A percentile compares a stretch with the other conserved stretches of the same genome.
Conservation (phyloP, 2,888 invertebrate genomes). For the Lamellibrachia satsuma region DNA sequence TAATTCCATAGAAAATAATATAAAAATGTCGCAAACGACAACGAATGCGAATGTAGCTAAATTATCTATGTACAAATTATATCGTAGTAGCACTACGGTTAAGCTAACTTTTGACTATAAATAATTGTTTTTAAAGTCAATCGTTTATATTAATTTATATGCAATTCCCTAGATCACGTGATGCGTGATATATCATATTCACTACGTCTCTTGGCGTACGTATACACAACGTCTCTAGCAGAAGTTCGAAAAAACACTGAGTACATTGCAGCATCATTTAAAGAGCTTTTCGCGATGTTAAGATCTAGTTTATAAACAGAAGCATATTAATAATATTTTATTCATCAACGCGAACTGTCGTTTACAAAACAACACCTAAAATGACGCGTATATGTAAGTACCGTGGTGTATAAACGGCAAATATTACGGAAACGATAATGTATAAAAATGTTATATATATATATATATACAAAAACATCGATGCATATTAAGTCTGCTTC, state of each 20-base stretch:
- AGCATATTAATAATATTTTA: too few species aligned
- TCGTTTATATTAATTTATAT: background rate
- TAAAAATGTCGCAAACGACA: background rate
- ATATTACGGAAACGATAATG: background rate
- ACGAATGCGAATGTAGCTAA: background rate
- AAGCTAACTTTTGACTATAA: background rate
- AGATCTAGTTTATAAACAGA: too few species aligned
- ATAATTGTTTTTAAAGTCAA: background rate
- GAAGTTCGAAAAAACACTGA: background rate
- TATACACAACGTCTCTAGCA: background rate
- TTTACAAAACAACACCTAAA: background rate
- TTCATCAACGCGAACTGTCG: background rate
- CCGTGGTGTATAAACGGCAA: background rate
- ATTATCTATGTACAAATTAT: background rate
- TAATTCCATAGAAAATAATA: conserved; percentile 13
- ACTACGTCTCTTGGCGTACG: background rate
- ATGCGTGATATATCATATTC: background rate
- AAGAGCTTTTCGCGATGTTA: background rate
- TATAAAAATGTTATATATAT: too few species aligned
- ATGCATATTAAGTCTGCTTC: background rate
- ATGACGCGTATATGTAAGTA: background rate
- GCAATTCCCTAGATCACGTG: background rate
- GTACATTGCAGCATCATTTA: background rate
- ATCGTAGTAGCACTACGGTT: background rate
- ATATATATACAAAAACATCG: background rate